Conservation (phyloP, 2,113 vertebrate genomes). For the Stigmatopora argus region DNA sequence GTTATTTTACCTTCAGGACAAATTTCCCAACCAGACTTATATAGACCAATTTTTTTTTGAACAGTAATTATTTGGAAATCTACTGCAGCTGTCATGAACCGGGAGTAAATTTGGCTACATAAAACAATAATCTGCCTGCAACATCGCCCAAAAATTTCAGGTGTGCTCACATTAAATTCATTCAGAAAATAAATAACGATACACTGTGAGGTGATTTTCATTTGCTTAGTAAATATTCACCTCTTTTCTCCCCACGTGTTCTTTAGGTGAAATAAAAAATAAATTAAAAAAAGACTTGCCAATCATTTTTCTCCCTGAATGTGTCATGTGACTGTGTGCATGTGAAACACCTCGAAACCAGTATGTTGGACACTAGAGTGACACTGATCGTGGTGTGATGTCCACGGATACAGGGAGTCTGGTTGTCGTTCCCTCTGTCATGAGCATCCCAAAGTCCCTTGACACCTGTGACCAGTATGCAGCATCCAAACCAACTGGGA, state of each 20-base stretch:
- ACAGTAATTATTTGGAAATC: neutral
- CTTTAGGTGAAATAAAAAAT: neutral
- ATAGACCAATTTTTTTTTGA: neutral
- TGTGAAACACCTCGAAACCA: conserved; percentile 15
- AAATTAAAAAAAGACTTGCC: conserved; percentile 33
- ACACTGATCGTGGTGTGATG: conserved; percentile 37
- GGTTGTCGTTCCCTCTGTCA: conserved; percentile 42
- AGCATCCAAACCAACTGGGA: conserved; percentile 36
- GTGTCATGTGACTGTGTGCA: conserved; percentile 20
- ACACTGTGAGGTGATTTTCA: neutral
- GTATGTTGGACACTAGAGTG: conserved; percentile 52
- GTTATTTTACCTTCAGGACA: conserved; percentile 9
- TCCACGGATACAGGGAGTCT: conserved; percentile 19
- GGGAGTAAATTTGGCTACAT: neutral
- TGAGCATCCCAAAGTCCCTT: conserved; percentile 40
- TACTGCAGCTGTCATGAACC: neutral
- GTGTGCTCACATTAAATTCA: neutral
- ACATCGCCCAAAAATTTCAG: conserved; percentile 1
- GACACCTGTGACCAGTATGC: conserved; percentile 44
- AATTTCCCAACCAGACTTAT: neutral
- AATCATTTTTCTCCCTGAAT: conserved; percentile 39
- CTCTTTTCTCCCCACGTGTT: conserved; percentile 9
- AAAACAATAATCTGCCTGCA: neutral
- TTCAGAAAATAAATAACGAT: neutral
- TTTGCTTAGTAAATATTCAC: conserved; percentile 10